Evolutionary conservation across 2,888 invertebrate species (phyloP).

Genomic region (Byasa hedistus): DNA sequence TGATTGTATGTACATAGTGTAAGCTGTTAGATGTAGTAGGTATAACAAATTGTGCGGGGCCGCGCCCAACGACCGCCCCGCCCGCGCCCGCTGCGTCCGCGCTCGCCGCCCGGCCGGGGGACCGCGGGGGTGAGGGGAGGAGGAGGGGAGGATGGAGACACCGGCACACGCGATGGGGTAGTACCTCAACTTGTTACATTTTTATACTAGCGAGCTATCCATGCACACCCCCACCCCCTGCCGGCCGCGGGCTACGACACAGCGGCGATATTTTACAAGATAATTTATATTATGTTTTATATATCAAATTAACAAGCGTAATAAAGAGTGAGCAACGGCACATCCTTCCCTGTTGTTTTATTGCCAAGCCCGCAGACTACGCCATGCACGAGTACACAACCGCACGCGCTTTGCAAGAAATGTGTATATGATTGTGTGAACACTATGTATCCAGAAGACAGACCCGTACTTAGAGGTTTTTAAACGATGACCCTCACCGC

Average conservation of each 20-base stretch:
- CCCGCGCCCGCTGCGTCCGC: conserved; percentile 52
- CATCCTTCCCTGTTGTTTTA: conserved; percentile 69
- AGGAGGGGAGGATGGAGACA: too few relatives aligned
- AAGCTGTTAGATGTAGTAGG: conserved; percentile 78
- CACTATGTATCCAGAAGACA: too few relatives aligned
- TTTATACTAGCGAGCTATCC: neutral
- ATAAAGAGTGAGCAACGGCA: conserved; percentile 80
- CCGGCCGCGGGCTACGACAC: conserved; percentile 38
- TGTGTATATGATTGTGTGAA: too few relatives aligned
- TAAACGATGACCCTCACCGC: too few relatives aligned
- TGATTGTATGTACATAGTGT: conserved; percentile 74
- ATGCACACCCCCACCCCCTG: conserved; percentile 46
- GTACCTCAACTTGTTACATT: too few relatives aligned
- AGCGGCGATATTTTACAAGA: conserved; percentile 74
- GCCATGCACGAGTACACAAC: too few relatives aligned
- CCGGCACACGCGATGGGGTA: too few relatives aligned
- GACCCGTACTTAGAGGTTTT: too few relatives aligned
- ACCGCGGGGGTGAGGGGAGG: too few relatives aligned
- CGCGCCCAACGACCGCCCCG: conserved; percentile 38
- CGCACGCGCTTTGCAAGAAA: too few relatives aligned
- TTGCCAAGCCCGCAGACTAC: conserved; percentile 37
- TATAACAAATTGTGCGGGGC: conserved; percentile 76
- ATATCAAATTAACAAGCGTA: conserved; percentile 77
- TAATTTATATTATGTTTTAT: conserved; percentile 77
- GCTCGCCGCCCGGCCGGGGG: conserved; percentile 36